A percentile compares a stretch with the other conserved stretches of the same genome.
phyloP scores from a whole-genome alignment of 2,888 invertebrate genomes.

The Chrysolina haemoptera region DNA sequence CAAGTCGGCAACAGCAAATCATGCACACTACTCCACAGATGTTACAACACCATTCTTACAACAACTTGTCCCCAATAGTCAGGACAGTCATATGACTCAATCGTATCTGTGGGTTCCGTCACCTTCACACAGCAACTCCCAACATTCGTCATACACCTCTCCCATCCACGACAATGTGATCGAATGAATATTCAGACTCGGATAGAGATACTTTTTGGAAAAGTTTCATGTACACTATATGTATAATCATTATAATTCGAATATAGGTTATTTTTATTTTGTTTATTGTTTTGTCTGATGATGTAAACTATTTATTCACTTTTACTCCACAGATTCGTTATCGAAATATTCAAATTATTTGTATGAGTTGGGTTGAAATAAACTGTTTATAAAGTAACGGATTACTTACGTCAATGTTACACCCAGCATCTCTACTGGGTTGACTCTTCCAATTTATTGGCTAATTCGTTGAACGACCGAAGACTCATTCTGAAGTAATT shows the following conservation, averaged over 20 bases:
- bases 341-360: not conserved
- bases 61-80: conserved; percentile 1
- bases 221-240: too few relatives aligned
- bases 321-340: not conserved
- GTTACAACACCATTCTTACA: not conserved
- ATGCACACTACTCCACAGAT: conserved; percentile 1
- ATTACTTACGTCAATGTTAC: conserved; percentile 6
- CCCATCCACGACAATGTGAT: conserved; percentile 1
- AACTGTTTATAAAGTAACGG: conserved; percentile 15
- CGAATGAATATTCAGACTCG: not conserved
- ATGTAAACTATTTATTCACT: not conserved
- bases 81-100: conserved; percentile 10
- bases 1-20: conserved; percentile 10
- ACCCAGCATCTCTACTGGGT: conserved; percentile 16
- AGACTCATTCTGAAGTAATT: conserved; percentile 15
- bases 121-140: conserved; percentile 5
- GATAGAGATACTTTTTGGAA: too few relatives aligned
- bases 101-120: not conserved
- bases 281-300: not conserved
- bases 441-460: conserved; percentile 5
- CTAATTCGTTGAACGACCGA: conserved; percentile 14
- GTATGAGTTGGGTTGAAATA: conserved; percentile 3
- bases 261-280: too few relatives aligned
- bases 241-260: too few relatives aligned
- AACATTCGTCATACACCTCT: conserved; percentile 11